These are phyloP conservation scores for Salpingus planirostris DNA, from an alignment of 2,888 invertebrate genomes.

Conservation along the genomic window DNA sequence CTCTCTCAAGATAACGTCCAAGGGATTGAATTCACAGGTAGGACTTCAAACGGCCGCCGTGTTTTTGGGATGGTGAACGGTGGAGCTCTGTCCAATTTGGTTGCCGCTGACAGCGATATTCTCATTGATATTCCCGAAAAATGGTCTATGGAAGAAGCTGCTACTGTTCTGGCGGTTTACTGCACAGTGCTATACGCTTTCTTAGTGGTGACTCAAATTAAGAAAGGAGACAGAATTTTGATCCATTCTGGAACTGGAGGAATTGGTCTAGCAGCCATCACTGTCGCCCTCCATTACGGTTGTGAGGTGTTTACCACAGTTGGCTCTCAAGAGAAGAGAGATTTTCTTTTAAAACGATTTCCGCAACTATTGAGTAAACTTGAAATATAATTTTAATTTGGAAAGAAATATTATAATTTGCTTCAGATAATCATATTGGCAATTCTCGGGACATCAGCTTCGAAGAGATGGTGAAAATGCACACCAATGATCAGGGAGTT, in stretches of 20 bases:
- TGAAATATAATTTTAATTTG: too few relatives aligned
- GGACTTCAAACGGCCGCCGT: conserved; percentile 49
- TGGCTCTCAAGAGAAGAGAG: conserved; percentile 53
- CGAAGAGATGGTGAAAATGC: conserved; percentile 70
- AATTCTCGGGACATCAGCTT: conserved; percentile 82
- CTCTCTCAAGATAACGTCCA: not conserved
- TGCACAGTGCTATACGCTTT: conserved; percentile 44
- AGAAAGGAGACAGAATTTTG: conserved; percentile 45
- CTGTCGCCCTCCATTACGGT: conserved; percentile 54
- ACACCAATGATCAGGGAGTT: conserved; percentile 81
- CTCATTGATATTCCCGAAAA: conserved; percentile 54
- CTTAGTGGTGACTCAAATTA: conserved; percentile 35
- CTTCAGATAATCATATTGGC: conserved; percentile 35
- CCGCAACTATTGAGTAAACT: too few relatives aligned
- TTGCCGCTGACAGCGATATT: conserved; percentile 55
- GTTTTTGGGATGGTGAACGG: conserved; percentile 56
- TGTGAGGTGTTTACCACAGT: conserved; percentile 65
- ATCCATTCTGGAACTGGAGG: conserved; percentile 49
- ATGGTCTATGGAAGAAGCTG: conserved; percentile 65
- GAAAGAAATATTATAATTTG: too few relatives aligned
- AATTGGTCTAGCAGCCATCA: conserved; percentile 71
- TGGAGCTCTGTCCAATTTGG: conserved; percentile 50
- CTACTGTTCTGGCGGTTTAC: conserved; percentile 67
- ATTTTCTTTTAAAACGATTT: conserved; percentile 50
- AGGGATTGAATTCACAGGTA: conserved; percentile 19